Evolutionary conservation across 2,888 invertebrate species (phyloP).

Genomic region (Pristionchus japonicus): DNA sequence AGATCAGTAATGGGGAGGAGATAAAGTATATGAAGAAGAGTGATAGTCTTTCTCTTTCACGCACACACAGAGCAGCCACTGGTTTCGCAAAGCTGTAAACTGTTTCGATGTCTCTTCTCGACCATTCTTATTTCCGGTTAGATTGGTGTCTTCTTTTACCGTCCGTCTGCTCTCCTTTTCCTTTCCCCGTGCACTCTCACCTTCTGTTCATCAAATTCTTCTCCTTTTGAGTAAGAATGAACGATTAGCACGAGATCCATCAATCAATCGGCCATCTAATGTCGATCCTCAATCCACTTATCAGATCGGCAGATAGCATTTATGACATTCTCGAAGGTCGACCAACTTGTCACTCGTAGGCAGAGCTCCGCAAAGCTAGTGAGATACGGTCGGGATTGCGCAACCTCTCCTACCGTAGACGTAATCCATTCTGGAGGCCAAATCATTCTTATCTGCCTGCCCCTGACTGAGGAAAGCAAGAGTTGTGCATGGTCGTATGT

Average conservation of each 20-base stretch:
- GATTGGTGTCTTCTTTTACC: slow-evolving; percentile 30
- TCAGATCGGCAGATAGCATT: slow-evolving; percentile 22
- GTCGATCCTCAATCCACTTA: neutral
- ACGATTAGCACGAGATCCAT: slow-evolving; percentile 37
- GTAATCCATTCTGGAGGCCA: slow-evolving; percentile 15
- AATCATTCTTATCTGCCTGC: slow-evolving; percentile 28
- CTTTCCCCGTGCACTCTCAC: slow-evolving; percentile 3
- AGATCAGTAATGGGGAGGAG: slow-evolving; percentile 38
- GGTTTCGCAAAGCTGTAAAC: slow-evolving; percentile 5
- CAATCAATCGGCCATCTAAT: neutral
- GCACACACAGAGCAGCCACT: neutral
- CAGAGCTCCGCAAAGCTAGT: neutral
- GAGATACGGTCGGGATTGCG: slow-evolving; percentile 10
- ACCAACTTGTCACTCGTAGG: neutral
- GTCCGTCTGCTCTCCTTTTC: slow-evolving; percentile 11
- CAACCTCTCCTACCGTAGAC: neutral
- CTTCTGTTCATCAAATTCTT: slow-evolving; percentile 35
- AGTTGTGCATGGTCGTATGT: slow-evolving; percentile 5
- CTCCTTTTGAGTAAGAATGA: neutral
- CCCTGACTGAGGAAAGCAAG: neutral
- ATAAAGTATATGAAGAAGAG: slow-evolving; percentile 23
- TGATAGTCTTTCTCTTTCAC: neutral
- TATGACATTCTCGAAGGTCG: slow-evolving; percentile 34
- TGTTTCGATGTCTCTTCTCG: neutral
- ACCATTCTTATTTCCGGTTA: slow-evolving; percentile 42